A percentile compares a stretch with the other conserved stretches of the same genome.
Conservation (phyloP, 2,113 vertebrate genomes). For the Sturnira hondurensis region DNA sequence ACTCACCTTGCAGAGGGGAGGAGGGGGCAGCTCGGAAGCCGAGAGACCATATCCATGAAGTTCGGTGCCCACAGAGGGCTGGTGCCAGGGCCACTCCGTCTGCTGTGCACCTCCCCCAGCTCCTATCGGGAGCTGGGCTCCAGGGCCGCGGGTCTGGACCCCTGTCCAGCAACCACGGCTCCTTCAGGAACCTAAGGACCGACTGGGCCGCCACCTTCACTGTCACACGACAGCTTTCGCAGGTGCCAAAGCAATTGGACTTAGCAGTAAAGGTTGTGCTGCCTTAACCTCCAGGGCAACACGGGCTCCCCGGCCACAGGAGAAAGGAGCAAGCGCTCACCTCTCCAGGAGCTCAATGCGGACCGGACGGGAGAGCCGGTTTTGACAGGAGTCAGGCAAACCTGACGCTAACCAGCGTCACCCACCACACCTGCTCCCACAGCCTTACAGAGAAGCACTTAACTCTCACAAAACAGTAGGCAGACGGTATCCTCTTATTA, state of each 20-base stretch:
- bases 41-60: neutral
- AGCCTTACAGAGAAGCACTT: neutral
- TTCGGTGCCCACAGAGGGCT: neutral
- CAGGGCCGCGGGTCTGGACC: neutral
- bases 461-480: slow-evolving; percentile 59
- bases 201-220: neutral
- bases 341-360: neutral
- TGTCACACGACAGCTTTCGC: too few species aligned
- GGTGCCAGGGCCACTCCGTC: neutral
- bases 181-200: neutral
- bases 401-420: neutral
- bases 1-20: accelerated
- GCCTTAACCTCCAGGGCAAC: neutral
- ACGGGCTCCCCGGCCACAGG: accelerated
- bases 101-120: too few species aligned
- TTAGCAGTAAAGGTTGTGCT: neutral
- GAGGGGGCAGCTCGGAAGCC: neutral
- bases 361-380: neutral
- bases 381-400: neutral
- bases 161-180: neutral
- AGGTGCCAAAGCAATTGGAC: neutral
- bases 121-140: accelerated
- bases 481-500: slow-evolving; percentile 76
- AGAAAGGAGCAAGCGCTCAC: neutral
- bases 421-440: neutral